These are phyloP conservation scores for Austrolebias charrua DNA, from an alignment of 2,797 vertebrate species.

Conservation along the genomic window DNA sequence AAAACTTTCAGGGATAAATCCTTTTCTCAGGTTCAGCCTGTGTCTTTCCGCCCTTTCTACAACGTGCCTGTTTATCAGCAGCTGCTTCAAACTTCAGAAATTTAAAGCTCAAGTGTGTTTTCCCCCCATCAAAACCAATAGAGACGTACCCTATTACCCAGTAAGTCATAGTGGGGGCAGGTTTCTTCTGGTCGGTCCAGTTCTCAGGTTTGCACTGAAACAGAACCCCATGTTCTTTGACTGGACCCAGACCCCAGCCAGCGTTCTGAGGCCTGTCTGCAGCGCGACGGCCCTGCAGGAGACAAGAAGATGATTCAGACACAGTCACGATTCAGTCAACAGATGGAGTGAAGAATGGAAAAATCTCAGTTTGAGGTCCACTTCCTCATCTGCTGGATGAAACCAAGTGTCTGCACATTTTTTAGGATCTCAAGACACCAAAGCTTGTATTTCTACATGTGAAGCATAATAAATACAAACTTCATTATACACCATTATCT, in stretches of 20 bases:
- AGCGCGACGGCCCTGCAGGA: conserved; percentile 64
- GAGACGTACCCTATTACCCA: conserved; percentile 94
- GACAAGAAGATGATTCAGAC: not conserved
- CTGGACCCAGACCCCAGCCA: conserved; percentile 74
- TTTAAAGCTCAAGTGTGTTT: not conserved
- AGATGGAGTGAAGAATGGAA: not conserved
- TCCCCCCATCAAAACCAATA: not conserved
- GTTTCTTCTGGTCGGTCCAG: conserved; percentile 90
- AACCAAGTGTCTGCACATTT: too few species aligned
- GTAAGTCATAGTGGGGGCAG: conserved; percentile 90
- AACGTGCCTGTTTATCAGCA: not conserved
- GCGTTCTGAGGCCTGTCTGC: conserved; percentile 55
- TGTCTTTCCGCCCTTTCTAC: not conserved
- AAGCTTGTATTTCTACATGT: too few species aligned
- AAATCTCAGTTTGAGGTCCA: too few species aligned
- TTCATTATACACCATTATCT: too few species aligned
- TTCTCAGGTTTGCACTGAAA: conserved; percentile 94
- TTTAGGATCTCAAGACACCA: too few species aligned
- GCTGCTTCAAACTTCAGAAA: not conserved
- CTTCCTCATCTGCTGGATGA: too few species aligned
- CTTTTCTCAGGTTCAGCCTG: too few species aligned
- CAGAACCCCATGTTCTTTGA: conserved; percentile 92
- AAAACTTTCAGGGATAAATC: too few species aligned
- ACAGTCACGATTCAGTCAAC: not conserved
- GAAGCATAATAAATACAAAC: too few species aligned